Conservation (phyloP, 2,113 vertebrate genomes). For the Eupsittula cactorum region DNA sequence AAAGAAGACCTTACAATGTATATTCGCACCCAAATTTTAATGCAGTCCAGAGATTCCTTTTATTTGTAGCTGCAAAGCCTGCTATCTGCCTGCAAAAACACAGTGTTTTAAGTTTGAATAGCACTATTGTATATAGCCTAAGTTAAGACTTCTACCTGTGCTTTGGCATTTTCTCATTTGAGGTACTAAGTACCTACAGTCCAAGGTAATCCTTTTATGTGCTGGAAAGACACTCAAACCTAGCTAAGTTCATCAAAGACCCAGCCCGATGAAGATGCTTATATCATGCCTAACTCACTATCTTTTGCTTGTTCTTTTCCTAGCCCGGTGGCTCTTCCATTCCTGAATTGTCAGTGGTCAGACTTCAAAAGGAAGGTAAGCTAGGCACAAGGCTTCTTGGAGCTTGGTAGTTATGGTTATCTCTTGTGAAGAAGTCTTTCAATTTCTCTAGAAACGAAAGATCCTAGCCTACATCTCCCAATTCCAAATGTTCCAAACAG, state of each 20-base stretch:
- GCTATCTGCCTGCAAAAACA: not conserved
- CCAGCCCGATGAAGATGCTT: not conserved
- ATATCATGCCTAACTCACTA: not conserved
- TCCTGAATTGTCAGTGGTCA: not conserved
- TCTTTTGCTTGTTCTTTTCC: not conserved
- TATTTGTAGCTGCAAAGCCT: not conserved
- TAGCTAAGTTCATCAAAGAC: not conserved
- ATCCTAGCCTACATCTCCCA: fast-evolving
- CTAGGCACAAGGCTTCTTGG: not conserved
- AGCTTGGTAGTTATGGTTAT: not conserved
- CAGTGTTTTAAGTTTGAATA: not conserved
- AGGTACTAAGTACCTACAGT: not conserved
- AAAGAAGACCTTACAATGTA: not conserved
- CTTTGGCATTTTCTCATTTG: not conserved
- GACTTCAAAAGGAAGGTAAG: not conserved
- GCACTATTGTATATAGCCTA: not conserved
- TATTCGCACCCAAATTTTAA: not conserved
- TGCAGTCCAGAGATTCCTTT: not conserved
- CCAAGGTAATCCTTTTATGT: fast-evolving
- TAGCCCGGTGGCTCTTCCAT: not conserved
- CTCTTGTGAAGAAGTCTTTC: not conserved
- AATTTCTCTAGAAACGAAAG: not conserved
- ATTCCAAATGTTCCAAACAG: not conserved
- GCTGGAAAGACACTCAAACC: not conserved
- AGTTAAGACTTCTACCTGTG: not conserved